Base-by-base conservation (phyloP, 1,140 invertebrate genomes). In the Leptinotarsa defecta region DNA sequence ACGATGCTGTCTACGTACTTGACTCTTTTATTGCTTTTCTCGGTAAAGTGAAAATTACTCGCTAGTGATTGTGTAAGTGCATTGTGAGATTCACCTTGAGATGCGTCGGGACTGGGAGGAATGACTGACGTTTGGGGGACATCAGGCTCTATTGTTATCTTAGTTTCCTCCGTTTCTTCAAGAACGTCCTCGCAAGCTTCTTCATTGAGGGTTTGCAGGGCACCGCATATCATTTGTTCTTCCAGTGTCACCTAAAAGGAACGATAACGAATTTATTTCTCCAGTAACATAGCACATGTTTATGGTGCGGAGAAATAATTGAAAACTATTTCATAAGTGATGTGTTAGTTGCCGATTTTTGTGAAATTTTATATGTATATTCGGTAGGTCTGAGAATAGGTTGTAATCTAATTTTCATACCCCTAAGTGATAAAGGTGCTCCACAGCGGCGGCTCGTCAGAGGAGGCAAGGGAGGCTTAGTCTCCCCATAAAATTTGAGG, bases 221-320 rank as follows among this genome's bases (percentile, higher is more conserved):
- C 95, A 74, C 95, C 95, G 84, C 94, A 95, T 79, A 97, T 96
- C 94, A 96, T 95, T 86, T 96, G 94, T 83, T 97, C 95, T 86
- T 97, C 95, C 76, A 97, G 87, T 0, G 95, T 96, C 49, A 97
- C 94, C 95, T 96, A 62, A 20, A 43, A 43, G 34, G 34, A 43
- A 43, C 2, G 8, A 43, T 43, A 43, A 43, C 34, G 34, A 11
- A 43, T 43, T 43, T 3, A 43, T 11, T 43, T 43, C 34, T 43
- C 8, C 8, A 43, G 11, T 0, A 34, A 34, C 34, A 34, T 34
- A 11, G 8, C 1, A 8, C 34, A 43, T 43, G 34, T 43, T 43
- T 43, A 43, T 43, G 8, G 34, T 11, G 34, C 34, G 11, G 34
- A 43, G 11, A 11, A 43, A 11, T 43, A 43, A 43, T 43, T 3